Evolutionary conservation across 2,113 vertebrate species (phyloP).

Genomic region (Odontesthes bonariensis): DNA sequence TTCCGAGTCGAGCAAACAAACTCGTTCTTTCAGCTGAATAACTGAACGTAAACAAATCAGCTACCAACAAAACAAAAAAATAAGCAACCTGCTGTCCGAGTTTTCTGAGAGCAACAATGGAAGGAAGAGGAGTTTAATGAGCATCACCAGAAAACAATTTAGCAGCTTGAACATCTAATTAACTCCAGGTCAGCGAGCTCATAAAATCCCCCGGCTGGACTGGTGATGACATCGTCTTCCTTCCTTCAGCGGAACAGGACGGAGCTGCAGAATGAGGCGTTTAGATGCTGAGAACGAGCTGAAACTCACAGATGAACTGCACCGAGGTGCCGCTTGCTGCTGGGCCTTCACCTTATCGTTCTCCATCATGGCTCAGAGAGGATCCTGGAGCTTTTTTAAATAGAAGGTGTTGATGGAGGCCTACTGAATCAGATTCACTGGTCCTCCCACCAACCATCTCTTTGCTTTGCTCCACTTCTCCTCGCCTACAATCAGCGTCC

Average conservation of each 20-base stretch:
- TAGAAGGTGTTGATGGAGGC: slow-evolving; percentile 12
- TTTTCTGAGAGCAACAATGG: not conserved
- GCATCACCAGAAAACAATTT: not conserved
- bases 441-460: not conserved
- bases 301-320: not conserved
- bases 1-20: not conserved
- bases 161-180: slow-evolving; percentile 23
- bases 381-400: no score
- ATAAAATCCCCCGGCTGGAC: slow-evolving; percentile 11
- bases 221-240: not conserved
- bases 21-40: slow-evolving; percentile 8
- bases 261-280: not conserved
- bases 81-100: not conserved
- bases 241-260: not conserved
- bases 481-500: slow-evolving; percentile 18
- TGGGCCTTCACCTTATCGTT: slow-evolving; percentile 46
- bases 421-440: not conserved
- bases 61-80: not conserved
- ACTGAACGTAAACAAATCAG: slow-evolving; percentile 15
- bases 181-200: slow-evolving; percentile 18
- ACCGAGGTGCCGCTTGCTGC: not conserved
- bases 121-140: slow-evolving; percentile 6
- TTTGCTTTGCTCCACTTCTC: slow-evolving; percentile 6
- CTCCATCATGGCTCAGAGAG: not conserved
- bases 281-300: not conserved